Evolutionary conservation across 1,140 invertebrate genomes (phyloP), one percentile per base, ranked within the genome.

Genomic region (Carposina sasakii): DNA sequence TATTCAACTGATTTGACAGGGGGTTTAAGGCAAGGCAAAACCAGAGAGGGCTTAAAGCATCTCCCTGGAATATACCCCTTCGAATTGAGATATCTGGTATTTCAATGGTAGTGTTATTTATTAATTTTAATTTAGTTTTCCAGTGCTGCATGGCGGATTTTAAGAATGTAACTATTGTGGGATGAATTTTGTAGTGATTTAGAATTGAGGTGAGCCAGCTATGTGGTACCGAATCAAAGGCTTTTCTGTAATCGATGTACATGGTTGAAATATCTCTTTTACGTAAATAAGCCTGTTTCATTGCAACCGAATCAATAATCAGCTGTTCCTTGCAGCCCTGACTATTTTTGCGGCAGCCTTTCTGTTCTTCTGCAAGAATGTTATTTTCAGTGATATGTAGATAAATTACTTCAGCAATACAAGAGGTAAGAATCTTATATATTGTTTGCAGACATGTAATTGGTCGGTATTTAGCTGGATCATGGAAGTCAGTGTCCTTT

Each of bases 391-490:
- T 15, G 1, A 37, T 22, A 16, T 46, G 44, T 34, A n/a, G 1
- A 15, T 37, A 24, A 13, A 46, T 46, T 1, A 36, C 2, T 24
- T 34, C 1, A 15, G 30, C 16, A 10, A 23, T 46, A 24, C 30
- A 36, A 2, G 44, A 13, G 34, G 44, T 46, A 2, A 34, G 15
- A 4, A 34, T 34, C 37, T 46, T 34, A 21, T 46, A 46, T 12
- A 46, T 34, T n/a, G 19, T 46, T 15, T 34, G 44, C 8, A 46
- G 13, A 16, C 44, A 46, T n/a, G 31, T 46, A 10, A 46, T 46
- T 1, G 44, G 44, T 5, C 44, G 9, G 13, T 46, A 46, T 37
- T 46, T 46, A 4, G 44, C 44, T 21, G 44, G 44, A 12, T 46
- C 37, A 23, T 5, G 2, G 12, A 1, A 23, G 20, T 46, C 44